Evolutionary conservation across 2,113 vertebrate genomes (phyloP).

Genomic region (Caranx melampygus): DNA sequence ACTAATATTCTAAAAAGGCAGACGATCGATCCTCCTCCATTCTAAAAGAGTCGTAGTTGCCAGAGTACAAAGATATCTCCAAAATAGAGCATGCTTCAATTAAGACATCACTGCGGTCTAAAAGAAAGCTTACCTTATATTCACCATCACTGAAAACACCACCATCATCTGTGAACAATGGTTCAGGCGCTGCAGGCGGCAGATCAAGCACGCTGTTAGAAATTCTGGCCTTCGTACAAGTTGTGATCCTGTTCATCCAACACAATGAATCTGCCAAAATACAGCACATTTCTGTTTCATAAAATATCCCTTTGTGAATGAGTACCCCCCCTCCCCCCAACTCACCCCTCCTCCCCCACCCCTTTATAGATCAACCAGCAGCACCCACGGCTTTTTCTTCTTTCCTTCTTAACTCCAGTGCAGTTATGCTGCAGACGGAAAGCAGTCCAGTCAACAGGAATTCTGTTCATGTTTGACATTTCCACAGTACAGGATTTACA

Average conservation of each 20-base stretch:
- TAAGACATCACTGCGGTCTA: conserved; percentile 25
- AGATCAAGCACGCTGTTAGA: conserved; percentile 41
- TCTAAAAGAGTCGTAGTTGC: conserved; percentile 11
- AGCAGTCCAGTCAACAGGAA: background rate
- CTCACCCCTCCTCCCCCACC: too few relatives aligned
- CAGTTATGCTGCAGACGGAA: conserved; percentile 12
- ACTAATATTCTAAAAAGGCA: conserved; percentile 51
- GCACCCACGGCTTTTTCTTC: background rate
- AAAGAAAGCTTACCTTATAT: conserved; percentile 35
- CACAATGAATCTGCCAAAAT: conserved; percentile 53
- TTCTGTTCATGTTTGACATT: conserved; percentile 15
- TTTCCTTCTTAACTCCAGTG: conserved; percentile 3
- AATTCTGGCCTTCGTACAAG: conserved; percentile 23
- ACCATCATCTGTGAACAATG: conserved; percentile 35
- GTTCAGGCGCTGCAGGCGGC: conserved; percentile 31
- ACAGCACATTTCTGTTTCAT: conserved; percentile 17
- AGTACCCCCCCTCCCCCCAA: background rate
- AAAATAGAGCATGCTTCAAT: conserved; percentile 28
- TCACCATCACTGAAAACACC: conserved; percentile 33
- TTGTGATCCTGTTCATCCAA: conserved; percentile 20
- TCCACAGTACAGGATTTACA: background rate
- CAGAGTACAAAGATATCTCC: conserved; percentile 14
- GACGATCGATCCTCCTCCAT: conserved; percentile 40
- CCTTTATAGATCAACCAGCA: conserved; percentile 30
- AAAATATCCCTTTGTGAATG: conserved; percentile 38